A percentile compares a stretch with the other conserved stretches of the same genome.
Evolutionary conservation across 2,888 invertebrate species (phyloP).

Genomic region (Drosophila ezoana): DNA sequence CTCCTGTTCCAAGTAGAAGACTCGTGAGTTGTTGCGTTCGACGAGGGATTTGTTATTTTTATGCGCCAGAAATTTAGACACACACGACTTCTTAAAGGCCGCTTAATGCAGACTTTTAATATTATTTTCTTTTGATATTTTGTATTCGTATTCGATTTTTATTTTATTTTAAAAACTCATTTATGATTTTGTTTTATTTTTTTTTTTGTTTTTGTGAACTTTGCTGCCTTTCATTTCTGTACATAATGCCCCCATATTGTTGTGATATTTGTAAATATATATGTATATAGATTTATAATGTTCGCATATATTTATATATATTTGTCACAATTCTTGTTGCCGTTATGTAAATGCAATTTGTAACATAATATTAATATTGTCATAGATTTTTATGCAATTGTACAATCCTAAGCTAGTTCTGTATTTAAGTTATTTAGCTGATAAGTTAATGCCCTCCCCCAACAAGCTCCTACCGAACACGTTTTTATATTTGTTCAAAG

Average conservation of each 20-base stretch:
- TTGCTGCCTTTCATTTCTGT: conserved; percentile 37
- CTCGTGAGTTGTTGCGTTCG: not conserved
- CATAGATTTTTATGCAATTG: conserved; percentile 41
- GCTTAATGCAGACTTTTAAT: conserved; percentile 36
- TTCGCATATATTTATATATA: conserved; percentile 43
- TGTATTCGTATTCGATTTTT: not conserved
- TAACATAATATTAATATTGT: conserved; percentile 29
- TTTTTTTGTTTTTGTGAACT: conserved; percentile 1
- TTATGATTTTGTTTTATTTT: conserved; percentile 4
- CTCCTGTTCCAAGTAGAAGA: not conserved
- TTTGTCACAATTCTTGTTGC: conserved; percentile 59
- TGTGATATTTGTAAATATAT: conserved; percentile 72
- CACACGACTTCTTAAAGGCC: conserved; percentile 59
- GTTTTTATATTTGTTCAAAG: conserved; percentile 4
- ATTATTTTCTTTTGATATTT: conserved; percentile 7
- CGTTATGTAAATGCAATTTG: conserved; percentile 51
- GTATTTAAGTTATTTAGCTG: conserved; percentile 37
- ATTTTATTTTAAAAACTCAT: conserved; percentile 8
- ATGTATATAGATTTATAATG: conserved; percentile 46
- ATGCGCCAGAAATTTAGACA: conserved; percentile 70
- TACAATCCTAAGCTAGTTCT: conserved; percentile 45
- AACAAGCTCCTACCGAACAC: conserved; percentile 2
- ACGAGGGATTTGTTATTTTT: conserved; percentile 66
- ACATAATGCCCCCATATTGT: conserved; percentile 47
- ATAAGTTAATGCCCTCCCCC: conserved; percentile 26